Percentiles rank a stretch among this genome's conserved stretches.
phyloP scores from a whole-genome alignment of 2,888 invertebrate genomes.

The Parapristionchus giblindavisi region DNA sequence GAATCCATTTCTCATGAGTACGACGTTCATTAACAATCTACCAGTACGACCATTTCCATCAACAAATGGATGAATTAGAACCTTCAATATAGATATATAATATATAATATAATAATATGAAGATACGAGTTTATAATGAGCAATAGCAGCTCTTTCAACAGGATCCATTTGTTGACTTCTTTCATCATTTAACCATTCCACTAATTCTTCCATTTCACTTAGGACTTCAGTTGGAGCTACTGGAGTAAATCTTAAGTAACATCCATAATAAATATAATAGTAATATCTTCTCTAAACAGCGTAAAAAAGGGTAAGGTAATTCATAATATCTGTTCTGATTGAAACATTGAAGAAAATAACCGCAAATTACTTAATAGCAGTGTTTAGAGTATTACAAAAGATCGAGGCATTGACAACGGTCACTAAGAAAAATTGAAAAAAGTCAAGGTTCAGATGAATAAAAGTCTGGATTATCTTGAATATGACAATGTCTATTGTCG shows the following conservation, averaged over 20 bases:
- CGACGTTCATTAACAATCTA: conserved; percentile 91
- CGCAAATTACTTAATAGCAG: too few relatives aligned
- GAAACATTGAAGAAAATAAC: too few relatives aligned
- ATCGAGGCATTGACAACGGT: too few relatives aligned
- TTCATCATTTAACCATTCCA: conserved; percentile 89
- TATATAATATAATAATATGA: neutral
- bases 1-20: conserved; percentile 91
- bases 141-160: conserved; percentile 90
- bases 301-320: too few relatives aligned
- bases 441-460: too few relatives aligned
- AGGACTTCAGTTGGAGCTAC: conserved; percentile 85
- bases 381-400: too few relatives aligned
- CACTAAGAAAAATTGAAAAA: too few relatives aligned
- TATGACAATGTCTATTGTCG: too few relatives aligned
- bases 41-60: conserved; percentile 97
- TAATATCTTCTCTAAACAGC: too few relatives aligned
- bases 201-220: conserved; percentile 84
- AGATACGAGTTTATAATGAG: conserved; percentile 89
- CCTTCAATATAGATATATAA: conserved; percentile 41
- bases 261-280: too few relatives aligned
- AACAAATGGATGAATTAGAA: conserved; percentile 94
- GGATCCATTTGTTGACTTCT: conserved; percentile 87
- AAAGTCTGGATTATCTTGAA: too few relatives aligned
- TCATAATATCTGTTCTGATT: too few relatives aligned
- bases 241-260: conserved; percentile 93